Conservation (phyloP, 2,888 invertebrate genomes). For the Cactoblastis cactorum region DNA sequence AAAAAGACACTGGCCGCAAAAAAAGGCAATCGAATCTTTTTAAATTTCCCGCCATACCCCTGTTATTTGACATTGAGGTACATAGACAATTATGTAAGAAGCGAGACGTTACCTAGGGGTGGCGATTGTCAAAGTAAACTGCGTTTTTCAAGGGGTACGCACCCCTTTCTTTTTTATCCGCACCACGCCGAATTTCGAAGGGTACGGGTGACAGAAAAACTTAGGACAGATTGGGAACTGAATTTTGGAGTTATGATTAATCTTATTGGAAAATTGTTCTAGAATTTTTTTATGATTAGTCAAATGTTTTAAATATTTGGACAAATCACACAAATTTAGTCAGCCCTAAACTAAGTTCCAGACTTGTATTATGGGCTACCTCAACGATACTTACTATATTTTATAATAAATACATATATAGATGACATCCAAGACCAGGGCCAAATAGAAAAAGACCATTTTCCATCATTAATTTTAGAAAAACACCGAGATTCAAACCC, state of each 20-base stretch:
- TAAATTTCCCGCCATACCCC: conserved; percentile 19
- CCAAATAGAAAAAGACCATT: no score
- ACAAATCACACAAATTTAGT: no score
- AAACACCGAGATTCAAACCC: no score
- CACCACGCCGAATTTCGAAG: conserved; percentile 50
- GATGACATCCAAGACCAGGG: no score
- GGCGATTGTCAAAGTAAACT: conserved; percentile 49
- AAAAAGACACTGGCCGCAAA: neutral
- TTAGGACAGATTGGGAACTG: conserved; percentile 4
- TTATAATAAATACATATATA: no score
- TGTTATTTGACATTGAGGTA: conserved; percentile 20
- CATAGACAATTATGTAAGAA: conserved; percentile 26
- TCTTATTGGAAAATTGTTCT: neutral
- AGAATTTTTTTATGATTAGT: no score
- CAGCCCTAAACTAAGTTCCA: no score
- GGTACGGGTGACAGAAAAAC: conserved; percentile 41
- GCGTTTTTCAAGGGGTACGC: conserved; percentile 65
- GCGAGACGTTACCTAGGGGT: conserved; percentile 46
- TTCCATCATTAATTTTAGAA: no score
- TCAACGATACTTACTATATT: no score
- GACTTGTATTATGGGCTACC: no score
- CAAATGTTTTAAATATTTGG: no score
- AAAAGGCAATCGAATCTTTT: conserved; percentile 11
- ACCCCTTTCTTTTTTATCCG: conserved; percentile 71
- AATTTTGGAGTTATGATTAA: neutral